Percentiles rank a stretch among this genome's conserved stretches.
These are phyloP conservation scores for Kobus ellipsiprymnus DNA, from an alignment of 2,113 vertebrate species.

Conservation along the genomic window DNA sequence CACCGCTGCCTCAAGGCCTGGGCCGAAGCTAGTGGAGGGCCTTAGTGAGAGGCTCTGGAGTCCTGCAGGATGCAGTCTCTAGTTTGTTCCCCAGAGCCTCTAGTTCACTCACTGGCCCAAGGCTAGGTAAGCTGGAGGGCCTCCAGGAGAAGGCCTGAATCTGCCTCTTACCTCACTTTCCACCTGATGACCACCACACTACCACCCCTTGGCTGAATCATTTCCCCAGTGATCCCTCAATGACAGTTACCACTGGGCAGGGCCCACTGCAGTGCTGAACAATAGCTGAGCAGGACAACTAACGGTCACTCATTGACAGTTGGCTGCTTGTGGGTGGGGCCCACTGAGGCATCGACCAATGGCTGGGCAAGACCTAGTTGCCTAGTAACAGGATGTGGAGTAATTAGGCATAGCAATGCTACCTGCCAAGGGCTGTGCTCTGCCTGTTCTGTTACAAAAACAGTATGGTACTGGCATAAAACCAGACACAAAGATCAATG, in stretches of 20 bases:
- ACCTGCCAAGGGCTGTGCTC: background rate
- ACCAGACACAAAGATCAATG: background rate
- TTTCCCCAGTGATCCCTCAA: fast-evolving
- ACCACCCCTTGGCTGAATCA: background rate
- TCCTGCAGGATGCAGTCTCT: background rate
- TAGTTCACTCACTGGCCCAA: background rate
- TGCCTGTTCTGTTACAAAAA: background rate
- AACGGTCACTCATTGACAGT: background rate
- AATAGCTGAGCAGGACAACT: background rate
- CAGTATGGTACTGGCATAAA: background rate
- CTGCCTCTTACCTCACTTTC: background rate
- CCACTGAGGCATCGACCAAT: background rate
- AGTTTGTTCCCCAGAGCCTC: background rate
- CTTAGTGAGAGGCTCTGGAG: background rate
- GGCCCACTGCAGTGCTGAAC: background rate
- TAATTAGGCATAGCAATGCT: background rate
- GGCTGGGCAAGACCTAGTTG: background rate
- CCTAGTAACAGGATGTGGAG: background rate
- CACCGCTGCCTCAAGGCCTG: background rate
- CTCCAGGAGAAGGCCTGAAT: background rate
- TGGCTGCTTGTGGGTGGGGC: background rate
- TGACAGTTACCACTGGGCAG: background rate
- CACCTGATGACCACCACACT: background rate
- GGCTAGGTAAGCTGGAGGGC: background rate
- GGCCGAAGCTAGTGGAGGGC: background rate